These are phyloP conservation scores for Ischnus inquisitorius DNA, from an alignment of 2,888 invertebrate species.

Conservation along the genomic window DNA sequence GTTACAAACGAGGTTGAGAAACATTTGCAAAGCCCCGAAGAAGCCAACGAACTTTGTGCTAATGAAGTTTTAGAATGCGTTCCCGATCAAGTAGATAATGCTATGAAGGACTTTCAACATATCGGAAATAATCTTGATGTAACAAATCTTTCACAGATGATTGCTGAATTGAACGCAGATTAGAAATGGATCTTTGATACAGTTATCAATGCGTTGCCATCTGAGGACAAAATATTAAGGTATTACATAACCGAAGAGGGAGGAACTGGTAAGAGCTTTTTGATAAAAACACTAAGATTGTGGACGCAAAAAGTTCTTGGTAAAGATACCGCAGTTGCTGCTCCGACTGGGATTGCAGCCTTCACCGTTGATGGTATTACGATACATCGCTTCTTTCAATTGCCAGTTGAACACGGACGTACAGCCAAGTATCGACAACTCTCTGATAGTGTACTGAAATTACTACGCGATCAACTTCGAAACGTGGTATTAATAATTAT, in stretches of 20 bases:
- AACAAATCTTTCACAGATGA: too few relatives aligned
- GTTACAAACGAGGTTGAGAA: constrained; percentile 68
- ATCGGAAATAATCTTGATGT: too few relatives aligned
- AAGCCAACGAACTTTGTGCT: constrained; percentile 63
- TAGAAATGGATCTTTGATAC: too few relatives aligned
- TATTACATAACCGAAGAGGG: too few relatives aligned
- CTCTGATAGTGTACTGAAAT: constrained; percentile 74
- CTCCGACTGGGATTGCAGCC: constrained; percentile 69
- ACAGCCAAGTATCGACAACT: constrained; percentile 76
- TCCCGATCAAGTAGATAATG: constrained; percentile 75
- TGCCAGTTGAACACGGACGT: constrained; percentile 76
- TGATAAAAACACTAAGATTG: constrained; percentile 75
- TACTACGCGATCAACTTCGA: constrained; percentile 72
- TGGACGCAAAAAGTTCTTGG: constrained; percentile 74
- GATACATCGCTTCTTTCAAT: constrained; percentile 43
- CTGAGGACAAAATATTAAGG: too few relatives aligned
- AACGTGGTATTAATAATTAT: constrained; percentile 77
- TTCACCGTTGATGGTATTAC: constrained; percentile 81
- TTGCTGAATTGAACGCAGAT: too few relatives aligned
- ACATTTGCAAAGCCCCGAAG: constrained; percentile 65
- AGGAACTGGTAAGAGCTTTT: too few relatives aligned
- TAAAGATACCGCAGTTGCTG: constrained; percentile 73
- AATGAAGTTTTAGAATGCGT: constrained; percentile 67
- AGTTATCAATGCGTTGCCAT: too few relatives aligned
- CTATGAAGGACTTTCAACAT: too few relatives aligned